A percentile compares a stretch with the other conserved stretches of the same genome.
Evolutionary conservation across 2,113 vertebrate species (phyloP).

Genomic region (Myrmecophaga tridactyla): DNA sequence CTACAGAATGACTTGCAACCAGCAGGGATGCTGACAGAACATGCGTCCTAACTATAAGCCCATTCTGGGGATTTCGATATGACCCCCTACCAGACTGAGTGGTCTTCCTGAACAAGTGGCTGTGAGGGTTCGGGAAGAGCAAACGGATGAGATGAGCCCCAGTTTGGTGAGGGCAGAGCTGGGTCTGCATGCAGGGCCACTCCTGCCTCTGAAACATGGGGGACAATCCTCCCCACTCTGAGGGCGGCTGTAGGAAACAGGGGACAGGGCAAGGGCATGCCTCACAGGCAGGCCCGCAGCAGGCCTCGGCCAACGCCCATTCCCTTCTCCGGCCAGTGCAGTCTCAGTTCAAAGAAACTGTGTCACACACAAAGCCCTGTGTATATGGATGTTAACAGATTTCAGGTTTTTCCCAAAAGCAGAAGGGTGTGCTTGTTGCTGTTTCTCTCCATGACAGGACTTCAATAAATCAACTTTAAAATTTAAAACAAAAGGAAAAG

Average conservation of each 20-base stretch:
- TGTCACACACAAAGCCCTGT: accelerated
- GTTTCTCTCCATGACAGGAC: neutral
- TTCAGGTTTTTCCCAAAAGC: neutral
- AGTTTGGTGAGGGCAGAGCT: too few relatives aligned
- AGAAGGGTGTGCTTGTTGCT: neutral
- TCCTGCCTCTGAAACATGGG: neutral
- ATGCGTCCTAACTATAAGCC: neutral
- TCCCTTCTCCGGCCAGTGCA: neutral
- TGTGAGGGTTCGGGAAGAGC: neutral
- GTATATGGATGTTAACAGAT: neutral
- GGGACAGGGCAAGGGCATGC: too few relatives aligned
- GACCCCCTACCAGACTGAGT: too few relatives aligned
- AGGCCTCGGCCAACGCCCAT: neutral
- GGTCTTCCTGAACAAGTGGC: neutral
- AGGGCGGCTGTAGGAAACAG: too few relatives aligned
- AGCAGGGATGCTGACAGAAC: neutral
- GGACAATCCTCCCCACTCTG: accelerated
- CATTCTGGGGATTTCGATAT: accelerated
- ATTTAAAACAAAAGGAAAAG: neutral
- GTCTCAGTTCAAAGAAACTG: too few relatives aligned
- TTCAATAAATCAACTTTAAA: neutral
- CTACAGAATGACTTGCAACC: too few relatives aligned
- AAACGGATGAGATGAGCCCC: too few relatives aligned
- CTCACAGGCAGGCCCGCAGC: neutral
- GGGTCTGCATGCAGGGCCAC: neutral